A percentile compares a stretch with the other conserved stretches of the same genome.
Evolutionary conservation across 2,888 invertebrate genomes (phyloP).

Genomic region (Mellilla xanthometata): DNA sequence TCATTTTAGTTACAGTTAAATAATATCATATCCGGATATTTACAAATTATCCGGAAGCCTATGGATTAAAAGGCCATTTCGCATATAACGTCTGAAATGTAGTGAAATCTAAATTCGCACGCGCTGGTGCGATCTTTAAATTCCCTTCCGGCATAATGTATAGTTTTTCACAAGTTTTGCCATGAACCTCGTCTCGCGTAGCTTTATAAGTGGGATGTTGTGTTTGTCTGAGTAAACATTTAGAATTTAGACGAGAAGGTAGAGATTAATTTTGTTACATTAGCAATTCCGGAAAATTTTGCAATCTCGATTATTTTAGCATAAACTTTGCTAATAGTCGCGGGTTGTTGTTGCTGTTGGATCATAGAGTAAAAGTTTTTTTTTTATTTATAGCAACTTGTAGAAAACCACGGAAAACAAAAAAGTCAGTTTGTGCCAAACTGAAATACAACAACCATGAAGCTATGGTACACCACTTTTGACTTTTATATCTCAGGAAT

Average conservation of each 20-base stretch:
- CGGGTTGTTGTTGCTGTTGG: too few relatives aligned
- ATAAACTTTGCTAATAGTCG: too few relatives aligned
- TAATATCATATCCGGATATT: conserved; percentile 10
- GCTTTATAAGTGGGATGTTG: conserved; percentile 9
- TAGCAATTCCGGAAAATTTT: not conserved
- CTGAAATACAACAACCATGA: too few relatives aligned
- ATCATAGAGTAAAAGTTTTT: too few relatives aligned
- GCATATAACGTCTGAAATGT: conserved; percentile 3
- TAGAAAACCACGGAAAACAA: too few relatives aligned
- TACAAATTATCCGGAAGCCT: conserved; percentile 8
- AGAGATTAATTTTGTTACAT: not conserved
- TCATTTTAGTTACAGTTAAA: not conserved
- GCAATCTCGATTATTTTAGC: too few relatives aligned
- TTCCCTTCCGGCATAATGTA: conserved; percentile 16
- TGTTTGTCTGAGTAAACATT: conserved; percentile 2
- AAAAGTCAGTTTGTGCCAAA: too few relatives aligned
- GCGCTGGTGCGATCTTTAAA: not conserved
- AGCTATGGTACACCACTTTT: too few relatives aligned
- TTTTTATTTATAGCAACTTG: too few relatives aligned
- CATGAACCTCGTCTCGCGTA: conserved; percentile 10
- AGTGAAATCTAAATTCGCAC: conserved; percentile 11
- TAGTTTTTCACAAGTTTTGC: conserved; percentile 10
- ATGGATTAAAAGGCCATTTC: conserved; percentile 9
- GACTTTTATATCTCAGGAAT: too few relatives aligned
- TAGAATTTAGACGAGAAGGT: not conserved